A percentile compares a stretch with the other conserved stretches of the same genome.
These are phyloP conservation scores for Eciton burchellii DNA, from an alignment of 1,140 invertebrate species.

Conservation along the genomic window DNA sequence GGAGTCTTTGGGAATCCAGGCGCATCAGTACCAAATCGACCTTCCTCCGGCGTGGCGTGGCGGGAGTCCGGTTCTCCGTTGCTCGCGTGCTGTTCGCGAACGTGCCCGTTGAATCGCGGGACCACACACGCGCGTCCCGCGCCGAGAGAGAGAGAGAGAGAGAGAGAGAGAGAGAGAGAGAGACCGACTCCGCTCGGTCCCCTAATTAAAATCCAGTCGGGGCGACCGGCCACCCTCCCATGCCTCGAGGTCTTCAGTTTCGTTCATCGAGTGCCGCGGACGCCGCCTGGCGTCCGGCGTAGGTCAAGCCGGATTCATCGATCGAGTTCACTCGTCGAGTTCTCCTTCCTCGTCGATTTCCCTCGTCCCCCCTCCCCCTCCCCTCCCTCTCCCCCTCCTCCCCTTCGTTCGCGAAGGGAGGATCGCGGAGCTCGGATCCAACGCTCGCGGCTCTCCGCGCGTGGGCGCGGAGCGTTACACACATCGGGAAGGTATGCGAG, in stretches of 20 bases:
- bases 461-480: background rate
- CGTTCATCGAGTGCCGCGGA: slow-evolving; percentile 44
- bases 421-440: no score
- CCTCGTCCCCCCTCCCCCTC: no score
- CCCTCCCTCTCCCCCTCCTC: background rate
- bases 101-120: slow-evolving; percentile 14
- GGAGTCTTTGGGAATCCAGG: slow-evolving; percentile 78
- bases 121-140: slow-evolving; percentile 47
- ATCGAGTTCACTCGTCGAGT: background rate
- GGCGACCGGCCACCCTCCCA: background rate
- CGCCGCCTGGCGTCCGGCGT: slow-evolving; percentile 37
- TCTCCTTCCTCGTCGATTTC: background rate
- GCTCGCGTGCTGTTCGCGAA: slow-evolving; percentile 24
- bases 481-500: background rate
- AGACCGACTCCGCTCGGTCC: slow-evolving; percentile 16
- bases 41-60: slow-evolving; percentile 80
- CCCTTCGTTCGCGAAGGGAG: no score
- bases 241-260: slow-evolving; percentile 45
- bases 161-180: slow-evolving; percentile 36
- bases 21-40: slow-evolving; percentile 80
- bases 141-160: slow-evolving; percentile 32
- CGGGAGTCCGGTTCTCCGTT: slow-evolving; percentile 64
- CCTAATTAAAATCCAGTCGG: slow-evolving; percentile 50
- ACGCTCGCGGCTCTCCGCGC: background rate
- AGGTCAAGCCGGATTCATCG: slow-evolving; percentile 23